A percentile compares a stretch with the other conserved stretches of the same genome.
These are phyloP conservation scores for Cyprinodon tularosa DNA, from an alignment of 2,113 vertebrate species.

Conservation along the genomic window DNA sequence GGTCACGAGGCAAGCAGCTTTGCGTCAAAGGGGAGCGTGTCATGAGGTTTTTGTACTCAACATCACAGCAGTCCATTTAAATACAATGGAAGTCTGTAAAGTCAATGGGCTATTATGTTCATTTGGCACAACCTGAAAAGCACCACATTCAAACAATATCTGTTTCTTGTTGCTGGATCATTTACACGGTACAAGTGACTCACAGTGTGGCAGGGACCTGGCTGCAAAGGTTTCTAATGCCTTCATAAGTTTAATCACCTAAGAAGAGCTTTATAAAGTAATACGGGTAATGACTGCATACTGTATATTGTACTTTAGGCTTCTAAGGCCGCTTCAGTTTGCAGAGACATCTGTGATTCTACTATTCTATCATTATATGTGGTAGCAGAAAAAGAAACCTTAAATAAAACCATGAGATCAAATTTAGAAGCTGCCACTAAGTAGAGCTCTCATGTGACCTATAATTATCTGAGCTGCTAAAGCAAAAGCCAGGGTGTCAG, in stretches of 20 bases:
- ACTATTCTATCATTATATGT: too few species aligned
- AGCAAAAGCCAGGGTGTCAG: slow-evolving; percentile 10
- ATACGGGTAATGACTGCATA: too few species aligned
- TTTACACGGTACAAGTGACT: too few species aligned
- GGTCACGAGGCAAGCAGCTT: not conserved
- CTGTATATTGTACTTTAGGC: too few species aligned
- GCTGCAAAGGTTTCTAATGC: not conserved
- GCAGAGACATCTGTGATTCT: not conserved
- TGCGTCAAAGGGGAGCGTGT: not conserved
- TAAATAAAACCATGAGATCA: not conserved
- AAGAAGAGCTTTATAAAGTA: too few species aligned
- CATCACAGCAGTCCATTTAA: not conserved
- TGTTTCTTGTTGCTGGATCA: too few species aligned
- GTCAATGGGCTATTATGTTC: not conserved
- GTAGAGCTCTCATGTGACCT: not conserved
- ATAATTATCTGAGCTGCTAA: not conserved
- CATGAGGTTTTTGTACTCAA: not conserved
- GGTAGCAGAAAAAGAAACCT: not conserved
- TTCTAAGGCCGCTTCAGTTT: too few species aligned
- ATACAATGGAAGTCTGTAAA: not conserved
- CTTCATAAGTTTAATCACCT: too few species aligned
- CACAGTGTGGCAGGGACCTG: not conserved
- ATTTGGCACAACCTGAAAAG: not conserved
- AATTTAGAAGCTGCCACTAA: not conserved
- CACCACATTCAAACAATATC: not conserved